Conservation (phyloP, 2,888 invertebrate species). For the Dolichopus griseipennis region DNA sequence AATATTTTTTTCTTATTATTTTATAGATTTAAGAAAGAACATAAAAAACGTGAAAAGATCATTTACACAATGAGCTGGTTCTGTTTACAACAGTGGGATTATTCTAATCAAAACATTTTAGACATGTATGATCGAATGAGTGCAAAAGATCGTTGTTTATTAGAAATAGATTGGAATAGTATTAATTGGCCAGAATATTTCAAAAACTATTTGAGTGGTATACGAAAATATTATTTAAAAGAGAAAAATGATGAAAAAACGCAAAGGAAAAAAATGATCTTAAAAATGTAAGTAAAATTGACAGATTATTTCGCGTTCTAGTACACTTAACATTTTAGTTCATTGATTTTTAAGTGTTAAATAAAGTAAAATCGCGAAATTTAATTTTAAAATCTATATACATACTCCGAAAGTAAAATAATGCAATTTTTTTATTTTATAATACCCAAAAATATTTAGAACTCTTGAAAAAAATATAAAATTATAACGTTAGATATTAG, state of each 20-base stretch:
- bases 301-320: too few relatives aligned
- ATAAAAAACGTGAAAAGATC: conserved; percentile 39
- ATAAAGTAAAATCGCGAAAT: too few relatives aligned
- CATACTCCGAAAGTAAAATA: too few relatives aligned
- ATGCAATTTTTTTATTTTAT: too few relatives aligned
- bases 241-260: conserved; percentile 47
- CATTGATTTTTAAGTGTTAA: too few relatives aligned
- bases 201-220: conserved; percentile 56
- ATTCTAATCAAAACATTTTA: conserved; percentile 39
- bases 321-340: too few relatives aligned
- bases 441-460: too few relatives aligned
- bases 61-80: conserved; percentile 44
- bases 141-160: conserved; percentile 28
- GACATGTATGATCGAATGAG: conserved; percentile 36
- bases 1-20: background rate
- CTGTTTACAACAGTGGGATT: conserved; percentile 41
- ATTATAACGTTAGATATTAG: too few relatives aligned
- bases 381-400: too few relatives aligned
- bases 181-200: conserved; percentile 62
- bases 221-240: conserved; percentile 59
- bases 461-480: too few relatives aligned
- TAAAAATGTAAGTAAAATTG: conserved; percentile 35
- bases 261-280: conserved; percentile 36
- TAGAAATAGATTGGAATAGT: conserved; percentile 51
- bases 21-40: conserved; percentile 37